Conservation (phyloP, 2,113 vertebrate genomes). For the Neolamprologus hecqui region DNA sequence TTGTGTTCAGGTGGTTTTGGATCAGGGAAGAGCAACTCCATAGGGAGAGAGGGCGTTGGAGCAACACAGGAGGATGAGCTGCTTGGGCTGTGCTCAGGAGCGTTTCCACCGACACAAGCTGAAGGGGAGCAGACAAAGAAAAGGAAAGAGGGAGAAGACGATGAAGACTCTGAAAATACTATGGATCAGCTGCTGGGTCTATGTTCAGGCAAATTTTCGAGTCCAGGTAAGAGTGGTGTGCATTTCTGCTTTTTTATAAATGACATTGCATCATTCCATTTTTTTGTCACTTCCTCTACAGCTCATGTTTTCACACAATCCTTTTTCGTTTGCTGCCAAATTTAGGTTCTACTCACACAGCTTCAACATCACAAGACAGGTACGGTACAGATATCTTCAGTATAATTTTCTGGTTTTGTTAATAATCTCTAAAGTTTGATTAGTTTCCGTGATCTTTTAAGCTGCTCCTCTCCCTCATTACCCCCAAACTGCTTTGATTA, state of each 20-base stretch:
- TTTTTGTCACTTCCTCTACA: not conserved
- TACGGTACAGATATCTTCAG: not conserved
- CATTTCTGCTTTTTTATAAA: not conserved
- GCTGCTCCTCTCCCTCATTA: not conserved
- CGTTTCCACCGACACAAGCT: slow-evolving; percentile 47
- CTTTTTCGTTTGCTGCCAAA: not conserved
- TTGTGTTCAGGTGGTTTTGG: slow-evolving; percentile 85
- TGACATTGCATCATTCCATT: not conserved
- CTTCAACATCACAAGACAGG: slow-evolving; percentile 34
- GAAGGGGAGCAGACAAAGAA: not conserved
- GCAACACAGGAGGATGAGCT: slow-evolving; percentile 73
- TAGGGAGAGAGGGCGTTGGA: not conserved
- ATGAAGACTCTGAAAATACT: slow-evolving; percentile 25
- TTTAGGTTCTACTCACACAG: slow-evolving; percentile 5
- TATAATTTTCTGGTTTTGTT: not conserved
- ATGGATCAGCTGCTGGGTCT: slow-evolving; percentile 86
- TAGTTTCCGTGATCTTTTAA: not conserved
- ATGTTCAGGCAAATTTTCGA: slow-evolving; percentile 82
- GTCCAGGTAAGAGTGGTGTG: slow-evolving; percentile 69
- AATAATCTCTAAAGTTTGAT: not conserved
- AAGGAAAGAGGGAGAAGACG: not conserved
- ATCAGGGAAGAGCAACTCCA: not conserved
- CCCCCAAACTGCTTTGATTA: not conserved
- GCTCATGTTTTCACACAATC: not conserved
- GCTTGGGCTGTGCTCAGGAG: slow-evolving; percentile 69